A percentile compares a stretch with the other conserved stretches of the same genome.
Evolutionary conservation across 2,888 invertebrate genomes (phyloP).

Genomic region (Meandrusa payeni): DNA sequence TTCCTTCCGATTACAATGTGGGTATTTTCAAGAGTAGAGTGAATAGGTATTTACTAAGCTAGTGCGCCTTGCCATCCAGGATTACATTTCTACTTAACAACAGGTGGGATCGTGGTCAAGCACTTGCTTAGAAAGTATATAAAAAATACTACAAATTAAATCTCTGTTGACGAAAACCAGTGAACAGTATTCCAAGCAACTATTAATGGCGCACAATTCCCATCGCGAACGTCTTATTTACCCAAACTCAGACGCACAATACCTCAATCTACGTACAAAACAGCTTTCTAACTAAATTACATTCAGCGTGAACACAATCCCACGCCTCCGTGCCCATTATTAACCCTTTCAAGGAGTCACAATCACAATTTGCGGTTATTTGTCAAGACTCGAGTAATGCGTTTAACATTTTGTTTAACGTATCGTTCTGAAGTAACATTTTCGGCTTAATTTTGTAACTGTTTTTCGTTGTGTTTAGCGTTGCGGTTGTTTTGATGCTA

Average conservation of each 20-base stretch:
- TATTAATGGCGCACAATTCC: slow-evolving; percentile 45
- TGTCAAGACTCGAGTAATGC: slow-evolving; percentile 57
- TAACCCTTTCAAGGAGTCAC: slow-evolving; percentile 75
- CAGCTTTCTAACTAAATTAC: slow-evolving; percentile 69
- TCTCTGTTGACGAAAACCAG: slow-evolving; percentile 1
- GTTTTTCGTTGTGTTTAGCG: slow-evolving; percentile 44
- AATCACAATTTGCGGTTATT: slow-evolving; percentile 77
- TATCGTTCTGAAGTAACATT: slow-evolving; percentile 40
- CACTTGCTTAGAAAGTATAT: too few species aligned
- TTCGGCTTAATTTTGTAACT: slow-evolving; percentile 56
- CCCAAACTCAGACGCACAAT: slow-evolving; percentile 51
- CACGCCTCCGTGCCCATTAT: slow-evolving; percentile 63
- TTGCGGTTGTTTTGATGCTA: slow-evolving; percentile 47
- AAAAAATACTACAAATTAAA: slow-evolving; percentile 2
- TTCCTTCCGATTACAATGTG: too few species aligned
- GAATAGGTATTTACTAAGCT: too few species aligned
- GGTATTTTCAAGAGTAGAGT: too few species aligned
- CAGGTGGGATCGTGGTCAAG: too few species aligned
- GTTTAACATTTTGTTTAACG: slow-evolving; percentile 47
- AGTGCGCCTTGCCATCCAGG: too few species aligned
- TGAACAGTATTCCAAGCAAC: slow-evolving; percentile 29
- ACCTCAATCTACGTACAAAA: slow-evolving; percentile 65
- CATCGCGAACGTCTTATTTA: slow-evolving; percentile 31
- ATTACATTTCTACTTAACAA: too few species aligned
- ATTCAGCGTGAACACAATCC: slow-evolving; percentile 52